Conservation (phyloP, 2,888 invertebrate genomes). For the Microchrysa polita region DNA sequence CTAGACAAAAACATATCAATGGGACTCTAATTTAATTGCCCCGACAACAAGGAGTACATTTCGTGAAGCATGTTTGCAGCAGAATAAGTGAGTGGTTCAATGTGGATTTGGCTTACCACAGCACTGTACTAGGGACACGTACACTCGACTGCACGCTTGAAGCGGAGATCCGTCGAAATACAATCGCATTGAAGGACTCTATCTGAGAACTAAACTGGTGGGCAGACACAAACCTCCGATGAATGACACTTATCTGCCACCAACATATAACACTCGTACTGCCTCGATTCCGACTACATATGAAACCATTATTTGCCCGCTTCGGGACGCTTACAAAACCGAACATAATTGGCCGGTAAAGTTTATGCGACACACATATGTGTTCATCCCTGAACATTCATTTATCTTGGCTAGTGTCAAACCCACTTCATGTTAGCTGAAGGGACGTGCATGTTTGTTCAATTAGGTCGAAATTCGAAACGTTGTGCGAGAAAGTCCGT, state of each 20-base stretch:
- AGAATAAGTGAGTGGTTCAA: not conserved
- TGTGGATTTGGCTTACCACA: conserved; percentile 10
- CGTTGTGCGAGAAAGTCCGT: conserved; percentile 2
- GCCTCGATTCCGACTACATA: not conserved
- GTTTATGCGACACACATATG: conserved; percentile 49
- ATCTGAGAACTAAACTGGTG: too few species aligned
- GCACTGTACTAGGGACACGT: too few species aligned
- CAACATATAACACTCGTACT: too few species aligned
- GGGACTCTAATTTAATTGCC: conserved; percentile 31
- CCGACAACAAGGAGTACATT: conserved; percentile 23
- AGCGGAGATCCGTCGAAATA: too few species aligned
- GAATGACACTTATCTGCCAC: not conserved
- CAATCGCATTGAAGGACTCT: too few species aligned
- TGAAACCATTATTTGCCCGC: conserved; percentile 33
- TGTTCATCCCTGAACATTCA: conserved; percentile 49
- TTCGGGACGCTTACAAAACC: conserved; percentile 38
- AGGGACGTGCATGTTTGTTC: conserved; percentile 50
- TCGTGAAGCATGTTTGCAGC: conserved; percentile 26
- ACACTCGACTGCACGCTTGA: too few species aligned
- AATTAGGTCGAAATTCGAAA: conserved; percentile 47
- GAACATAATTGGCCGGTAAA: conserved; percentile 38
- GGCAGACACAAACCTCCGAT: not conserved
- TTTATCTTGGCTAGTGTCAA: conserved; percentile 50
- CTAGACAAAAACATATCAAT: conserved; percentile 1
- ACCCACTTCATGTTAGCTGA: conserved; percentile 50